phyloP scores from a whole-genome alignment of 2,888 invertebrate genomes.

The Acanthopleura granulata region DNA sequence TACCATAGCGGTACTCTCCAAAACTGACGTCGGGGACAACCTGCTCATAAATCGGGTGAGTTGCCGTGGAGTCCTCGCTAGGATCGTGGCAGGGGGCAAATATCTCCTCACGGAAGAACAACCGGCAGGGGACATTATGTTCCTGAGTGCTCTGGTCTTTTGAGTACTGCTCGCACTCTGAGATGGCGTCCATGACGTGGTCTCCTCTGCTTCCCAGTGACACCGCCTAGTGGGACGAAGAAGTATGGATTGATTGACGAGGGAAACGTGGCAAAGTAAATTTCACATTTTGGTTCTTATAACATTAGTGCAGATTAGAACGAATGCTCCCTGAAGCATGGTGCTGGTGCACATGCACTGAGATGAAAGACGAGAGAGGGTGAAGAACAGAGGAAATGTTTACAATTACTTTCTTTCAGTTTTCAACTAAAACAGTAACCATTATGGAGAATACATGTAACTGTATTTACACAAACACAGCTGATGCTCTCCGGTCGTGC shows the following conservation, averaged over 20 bases:
- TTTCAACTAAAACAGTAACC: too few species aligned
- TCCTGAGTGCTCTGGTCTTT: slow-evolving; percentile 99
- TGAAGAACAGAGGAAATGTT: too few species aligned
- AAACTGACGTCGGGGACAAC: slow-evolving; percentile 98
- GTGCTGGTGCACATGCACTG: too few species aligned
- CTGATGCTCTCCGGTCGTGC: too few species aligned
- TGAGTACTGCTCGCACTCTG: slow-evolving; percentile 99
- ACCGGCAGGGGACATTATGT: slow-evolving; percentile 96
- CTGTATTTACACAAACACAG: too few species aligned
- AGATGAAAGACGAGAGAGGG: too few species aligned
- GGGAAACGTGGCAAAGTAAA: too few species aligned
- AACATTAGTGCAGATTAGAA: too few species aligned
- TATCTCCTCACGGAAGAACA: slow-evolving; percentile 96
- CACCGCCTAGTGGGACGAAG: slow-evolving; percentile 78
- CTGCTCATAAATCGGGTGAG: slow-evolving; percentile 92
- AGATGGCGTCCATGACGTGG: slow-evolving; percentile 99
- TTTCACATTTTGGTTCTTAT: too few species aligned
- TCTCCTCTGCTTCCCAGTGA: slow-evolving; percentile 98
- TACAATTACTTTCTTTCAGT: too few species aligned
- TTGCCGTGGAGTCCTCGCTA: slow-evolving; percentile 95
- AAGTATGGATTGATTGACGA: not conserved
- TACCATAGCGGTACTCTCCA: slow-evolving; percentile 96
- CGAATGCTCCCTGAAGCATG: too few species aligned
- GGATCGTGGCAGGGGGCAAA: slow-evolving; percentile 91
- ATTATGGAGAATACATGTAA: too few species aligned